Conservation (phyloP, 2,888 invertebrate species). For the Erebia epiphron region DNA sequence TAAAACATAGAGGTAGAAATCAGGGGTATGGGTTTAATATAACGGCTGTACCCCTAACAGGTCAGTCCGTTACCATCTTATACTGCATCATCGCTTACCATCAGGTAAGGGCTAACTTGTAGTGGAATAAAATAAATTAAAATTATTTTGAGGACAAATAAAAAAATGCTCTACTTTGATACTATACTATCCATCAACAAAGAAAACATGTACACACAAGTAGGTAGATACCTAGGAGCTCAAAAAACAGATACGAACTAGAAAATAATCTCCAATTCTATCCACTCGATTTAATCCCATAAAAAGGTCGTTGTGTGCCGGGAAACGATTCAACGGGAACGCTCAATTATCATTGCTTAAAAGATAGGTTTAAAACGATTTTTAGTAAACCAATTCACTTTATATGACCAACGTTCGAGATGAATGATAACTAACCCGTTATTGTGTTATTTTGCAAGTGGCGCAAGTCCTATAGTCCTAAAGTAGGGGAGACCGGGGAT, state of each 20-base stretch:
- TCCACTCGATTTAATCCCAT: conserved; percentile 30
- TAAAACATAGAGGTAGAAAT: too few relatives aligned
- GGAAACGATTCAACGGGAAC: conserved; percentile 11
- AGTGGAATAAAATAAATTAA: too few relatives aligned
- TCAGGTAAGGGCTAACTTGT: too few relatives aligned
- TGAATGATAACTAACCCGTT: not conserved
- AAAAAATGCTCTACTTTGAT: not conserved
- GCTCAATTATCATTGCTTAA: conserved; percentile 21
- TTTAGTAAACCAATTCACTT: conserved; percentile 11
- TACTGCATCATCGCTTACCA: too few relatives aligned
- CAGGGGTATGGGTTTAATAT: too few relatives aligned
- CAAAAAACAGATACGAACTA: not conserved
- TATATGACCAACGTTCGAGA: not conserved
- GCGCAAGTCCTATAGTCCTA: not conserved
- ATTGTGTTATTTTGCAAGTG: not conserved
- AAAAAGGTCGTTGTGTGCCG: conserved; percentile 21
- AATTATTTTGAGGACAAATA: not conserved
- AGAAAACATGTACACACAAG: not conserved
- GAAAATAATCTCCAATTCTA: conserved; percentile 28
- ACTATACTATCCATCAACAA: not conserved
- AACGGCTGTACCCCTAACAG: too few relatives aligned
- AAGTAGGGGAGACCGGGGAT: too few relatives aligned
- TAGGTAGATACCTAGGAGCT: not conserved
- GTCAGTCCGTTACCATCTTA: too few relatives aligned
- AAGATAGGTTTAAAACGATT: conserved; percentile 7